Conservation (phyloP, 2,888 invertebrate species). For the Cheilosia vernalis region DNA sequence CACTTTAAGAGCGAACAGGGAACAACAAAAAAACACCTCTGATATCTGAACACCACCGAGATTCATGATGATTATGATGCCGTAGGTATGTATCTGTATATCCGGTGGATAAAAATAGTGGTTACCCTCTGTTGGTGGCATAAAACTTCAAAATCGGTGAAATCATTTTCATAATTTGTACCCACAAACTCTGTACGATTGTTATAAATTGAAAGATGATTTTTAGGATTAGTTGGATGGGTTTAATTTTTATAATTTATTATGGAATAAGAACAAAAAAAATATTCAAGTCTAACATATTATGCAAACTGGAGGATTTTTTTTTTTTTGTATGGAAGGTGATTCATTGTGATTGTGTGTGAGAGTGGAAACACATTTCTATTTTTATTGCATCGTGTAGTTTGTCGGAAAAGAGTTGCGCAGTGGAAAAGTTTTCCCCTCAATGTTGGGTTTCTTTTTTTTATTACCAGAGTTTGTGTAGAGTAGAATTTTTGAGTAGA, state of each 20-base stretch:
- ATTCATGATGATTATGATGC: constrained; percentile 11
- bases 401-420: constrained; percentile 67
- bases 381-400: constrained; percentile 69
- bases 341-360: constrained; percentile 57
- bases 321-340: constrained; percentile 32
- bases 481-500: constrained; percentile 3
- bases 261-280: background rate
- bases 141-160: constrained; percentile 13
- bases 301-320: constrained; percentile 42
- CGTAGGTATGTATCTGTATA: constrained; percentile 39
- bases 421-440: constrained; percentile 65
- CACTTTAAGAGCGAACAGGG: constrained; percentile 37
- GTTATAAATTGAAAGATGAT: background rate
- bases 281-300: constrained; percentile 37
- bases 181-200: background rate
- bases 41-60: constrained; percentile 22
- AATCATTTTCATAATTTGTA: constrained; percentile 11
- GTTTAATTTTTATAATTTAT: background rate
- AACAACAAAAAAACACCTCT: constrained; percentile 19
- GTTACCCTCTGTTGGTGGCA: constrained; percentile 33
- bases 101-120: constrained; percentile 55
- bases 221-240: background rate
- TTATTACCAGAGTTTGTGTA: constrained; percentile 17
- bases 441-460: constrained; percentile 38
- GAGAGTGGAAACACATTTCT: constrained; percentile 68